Conservation (phyloP, 2,888 invertebrate genomes). For the Clunio marinus region DNA sequence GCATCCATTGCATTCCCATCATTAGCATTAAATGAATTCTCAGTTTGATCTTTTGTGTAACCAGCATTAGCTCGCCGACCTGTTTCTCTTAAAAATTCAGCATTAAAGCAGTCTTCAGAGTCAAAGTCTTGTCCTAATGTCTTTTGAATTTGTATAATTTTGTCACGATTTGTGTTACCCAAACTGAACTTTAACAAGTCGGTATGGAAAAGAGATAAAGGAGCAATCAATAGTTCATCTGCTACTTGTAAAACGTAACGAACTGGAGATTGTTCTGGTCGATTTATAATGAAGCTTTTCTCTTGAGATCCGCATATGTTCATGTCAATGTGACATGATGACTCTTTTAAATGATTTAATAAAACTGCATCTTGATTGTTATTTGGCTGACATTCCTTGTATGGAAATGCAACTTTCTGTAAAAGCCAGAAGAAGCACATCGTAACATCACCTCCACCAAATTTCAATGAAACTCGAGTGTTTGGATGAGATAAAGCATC, state of each 20-base stretch:
- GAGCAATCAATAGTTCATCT: slow-evolving; percentile 89
- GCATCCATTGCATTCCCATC: slow-evolving; percentile 52
- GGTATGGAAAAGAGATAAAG: slow-evolving; percentile 80
- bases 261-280: slow-evolving; percentile 62
- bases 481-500: slow-evolving; percentile 90
- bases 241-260: slow-evolving; percentile 67
- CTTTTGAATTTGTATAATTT: slow-evolving; percentile 68
- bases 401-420: slow-evolving; percentile 86
- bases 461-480: slow-evolving; percentile 77
- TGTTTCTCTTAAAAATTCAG: slow-evolving; percentile 84
- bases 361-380: slow-evolving; percentile 73
- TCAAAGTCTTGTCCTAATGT: slow-evolving; percentile 64
- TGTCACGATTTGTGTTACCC: slow-evolving; percentile 70
- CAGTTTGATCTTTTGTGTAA: slow-evolving; percentile 44
- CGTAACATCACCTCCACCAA: slow-evolving; percentile 88
- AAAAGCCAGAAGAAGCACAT: slow-evolving; percentile 84
- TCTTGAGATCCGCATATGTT: slow-evolving; percentile 86
- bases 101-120: slow-evolving; percentile 91
- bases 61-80: slow-evolving; percentile 54
- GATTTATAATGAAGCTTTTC: slow-evolving; percentile 70
- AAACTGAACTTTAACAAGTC: slow-evolving; percentile 60
- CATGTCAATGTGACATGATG: slow-evolving; percentile 85
- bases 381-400: slow-evolving; percentile 71
- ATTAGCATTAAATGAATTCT: slow-evolving; percentile 5
- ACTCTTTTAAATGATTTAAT: slow-evolving; percentile 79